Evolutionary conservation across 1,140 invertebrate species (phyloP), one percentile per base, ranked within the genome.

Genomic region (Magallana gigas): DNA sequence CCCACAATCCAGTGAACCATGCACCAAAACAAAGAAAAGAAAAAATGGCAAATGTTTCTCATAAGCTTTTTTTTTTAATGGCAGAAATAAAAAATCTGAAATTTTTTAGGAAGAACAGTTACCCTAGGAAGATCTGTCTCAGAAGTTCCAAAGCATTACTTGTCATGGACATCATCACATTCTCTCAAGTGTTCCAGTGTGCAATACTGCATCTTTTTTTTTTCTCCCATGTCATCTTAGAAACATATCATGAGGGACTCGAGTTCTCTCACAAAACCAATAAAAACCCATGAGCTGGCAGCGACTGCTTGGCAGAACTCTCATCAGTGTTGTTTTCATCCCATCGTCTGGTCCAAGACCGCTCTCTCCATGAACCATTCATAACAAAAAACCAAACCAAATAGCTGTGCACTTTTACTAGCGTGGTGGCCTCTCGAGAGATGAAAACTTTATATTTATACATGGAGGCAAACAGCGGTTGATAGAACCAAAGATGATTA

Each of bases 241-340:
- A 76, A 76, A 76, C 68, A 76, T 76, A 76, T 76, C 68, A 76
- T 76, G 68, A 76, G 68, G 68, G 68, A 76, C 68, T 48, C 23
- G 36, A 64, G 23, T 76, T 76, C 68, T 76, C 68, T 76, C 68
- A 76, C 60, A 76, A 76, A 76, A 76, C 68, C 68, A 76, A 76
- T 76, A 29, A 76, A 76, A 76, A 48, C 36, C 36, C 68, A 76
- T 76, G 68, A 76, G 68, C 68, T 29, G 68, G 68, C 68, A 76
- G 68, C 68, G 68, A 76, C 68, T 76, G 68, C 68, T 76, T 76
- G 68, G 68, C 68, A 76, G 68, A 76, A 76, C 68, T 76, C 68
- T 76, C 68, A 76, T 76, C 68, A 76, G 36, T 76, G 68, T 76
- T 76, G 68, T 76, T 29, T 76, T 76, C 68, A 76, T 76, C 68